Percentiles rank a stretch among this genome's conserved stretches.
phyloP scores from a whole-genome alignment of 2,113 vertebrate species.

The Spilogale gracilis region DNA sequence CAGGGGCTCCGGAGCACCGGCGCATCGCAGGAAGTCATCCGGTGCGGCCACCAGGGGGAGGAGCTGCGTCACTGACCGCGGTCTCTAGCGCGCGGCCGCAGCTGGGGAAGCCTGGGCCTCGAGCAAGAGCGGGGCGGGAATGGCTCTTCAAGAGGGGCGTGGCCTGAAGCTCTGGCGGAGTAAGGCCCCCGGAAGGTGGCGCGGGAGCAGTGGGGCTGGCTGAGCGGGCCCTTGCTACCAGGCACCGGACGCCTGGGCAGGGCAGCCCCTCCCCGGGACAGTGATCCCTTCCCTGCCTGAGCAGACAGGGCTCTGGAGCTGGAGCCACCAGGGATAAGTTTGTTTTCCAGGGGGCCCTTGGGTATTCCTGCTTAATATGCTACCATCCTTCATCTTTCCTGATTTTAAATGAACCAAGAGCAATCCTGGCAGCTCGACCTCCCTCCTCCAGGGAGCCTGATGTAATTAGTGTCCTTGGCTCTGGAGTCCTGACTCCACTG shows the following conservation, averaged over 20 bases:
- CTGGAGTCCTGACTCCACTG: background rate
- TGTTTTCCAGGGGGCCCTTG: background rate
- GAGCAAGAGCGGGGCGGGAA: background rate
- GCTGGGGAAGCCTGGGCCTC: accelerated
- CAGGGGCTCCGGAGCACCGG: accelerated
- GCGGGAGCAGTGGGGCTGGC: background rate
- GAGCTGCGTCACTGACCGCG: background rate
- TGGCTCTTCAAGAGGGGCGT: too few species aligned
- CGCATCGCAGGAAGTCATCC: accelerated
- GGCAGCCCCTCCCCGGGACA: background rate
- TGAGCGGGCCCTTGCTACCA: background rate
- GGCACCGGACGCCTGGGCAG: background rate
- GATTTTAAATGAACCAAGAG: background rate
- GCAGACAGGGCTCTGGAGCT: background rate
- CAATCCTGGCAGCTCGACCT: background rate
- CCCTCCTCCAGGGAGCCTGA: background rate
- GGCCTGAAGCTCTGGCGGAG: background rate
- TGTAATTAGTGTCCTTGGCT: background rate
- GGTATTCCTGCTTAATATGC: background rate
- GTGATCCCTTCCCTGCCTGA: background rate
- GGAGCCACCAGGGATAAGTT: background rate
- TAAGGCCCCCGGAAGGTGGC: too few species aligned
- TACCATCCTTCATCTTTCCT: background rate
- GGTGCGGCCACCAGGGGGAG: background rate
- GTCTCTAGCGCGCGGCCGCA: accelerated